Conservation (phyloP, 2,888 invertebrate genomes). For the Epistrophe grossulariae region DNA sequence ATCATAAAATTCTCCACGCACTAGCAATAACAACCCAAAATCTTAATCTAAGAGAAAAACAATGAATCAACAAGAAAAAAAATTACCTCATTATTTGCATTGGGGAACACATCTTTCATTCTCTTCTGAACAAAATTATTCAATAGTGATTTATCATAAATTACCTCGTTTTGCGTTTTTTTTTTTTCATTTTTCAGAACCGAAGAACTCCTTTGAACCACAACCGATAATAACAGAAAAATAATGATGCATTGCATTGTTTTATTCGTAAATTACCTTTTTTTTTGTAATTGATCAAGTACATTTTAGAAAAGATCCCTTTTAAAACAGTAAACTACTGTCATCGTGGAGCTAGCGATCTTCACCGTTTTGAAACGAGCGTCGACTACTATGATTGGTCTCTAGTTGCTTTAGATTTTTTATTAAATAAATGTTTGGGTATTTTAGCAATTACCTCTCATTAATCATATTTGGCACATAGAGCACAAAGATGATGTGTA, state of each 20-base stretch:
- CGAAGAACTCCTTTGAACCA: constrained; percentile 66
- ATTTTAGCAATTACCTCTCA: constrained; percentile 66
- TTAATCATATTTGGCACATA: constrained; percentile 23
- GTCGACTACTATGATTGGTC: constrained; percentile 31
- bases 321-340: constrained; percentile 56
- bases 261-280: constrained; percentile 71
- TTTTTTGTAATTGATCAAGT: constrained; percentile 29
- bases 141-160: constrained; percentile 46
- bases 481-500: constrained; percentile 41
- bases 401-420: constrained; percentile 55
- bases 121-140: constrained; percentile 47
- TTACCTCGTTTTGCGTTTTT: constrained; percentile 65
- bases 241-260: constrained; percentile 63
- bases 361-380: constrained; percentile 41
- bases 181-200: constrained; percentile 27
- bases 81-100: constrained; percentile 71
- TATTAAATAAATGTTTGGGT: constrained; percentile 51
- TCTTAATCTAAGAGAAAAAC: constrained; percentile 68
- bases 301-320: constrained; percentile 47
- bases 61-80: constrained; percentile 65
- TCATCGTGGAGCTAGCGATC: constrained; percentile 57
- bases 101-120: constrained; percentile 47
- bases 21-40: constrained; percentile 68
- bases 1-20: constrained; percentile 23
- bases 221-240: constrained; percentile 62